phyloP scores from a whole-genome alignment of 2,113 vertebrate species.

The Hydrochoerus hydrochaeris region DNA sequence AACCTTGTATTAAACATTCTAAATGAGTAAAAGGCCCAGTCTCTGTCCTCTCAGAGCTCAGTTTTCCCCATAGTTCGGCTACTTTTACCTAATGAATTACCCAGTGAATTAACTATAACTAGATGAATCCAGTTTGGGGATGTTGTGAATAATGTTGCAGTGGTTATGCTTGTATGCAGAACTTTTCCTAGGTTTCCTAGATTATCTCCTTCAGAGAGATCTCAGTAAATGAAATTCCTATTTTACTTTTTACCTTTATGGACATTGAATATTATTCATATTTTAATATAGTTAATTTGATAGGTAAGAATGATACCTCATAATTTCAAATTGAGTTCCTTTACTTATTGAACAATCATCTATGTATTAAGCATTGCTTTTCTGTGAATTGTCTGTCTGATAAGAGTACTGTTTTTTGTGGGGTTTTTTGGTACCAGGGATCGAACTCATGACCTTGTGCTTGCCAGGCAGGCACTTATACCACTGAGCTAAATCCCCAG shows the following conservation, averaged over 20 bases:
- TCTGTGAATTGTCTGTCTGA: neutral
- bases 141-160: neutral
- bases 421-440: too few species aligned
- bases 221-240: conserved; percentile 18
- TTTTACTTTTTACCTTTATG: conserved; percentile 40
- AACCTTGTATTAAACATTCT: neutral
- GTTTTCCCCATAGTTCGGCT: neutral
- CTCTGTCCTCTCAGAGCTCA: conserved; percentile 9
- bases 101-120: neutral
- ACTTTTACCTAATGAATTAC: neutral
- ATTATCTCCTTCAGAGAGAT: conserved; percentile 38
- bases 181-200: conserved; percentile 15
- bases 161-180: neutral
- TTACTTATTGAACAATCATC: conserved; percentile 20
- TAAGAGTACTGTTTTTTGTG: conserved; percentile 59
- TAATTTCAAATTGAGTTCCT: conserved; percentile 51
- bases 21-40: neutral
- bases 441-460: too few species aligned
- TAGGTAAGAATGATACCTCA: conserved; percentile 20
- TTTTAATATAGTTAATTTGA: conserved; percentile 53
- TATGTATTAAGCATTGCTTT: conserved; percentile 63
- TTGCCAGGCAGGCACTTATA: too few species aligned
- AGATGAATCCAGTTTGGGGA: neutral
- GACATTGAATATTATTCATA: conserved; percentile 3
- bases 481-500: too few species aligned